A percentile compares a stretch with the other conserved stretches of the same genome.
Evolutionary conservation across 1,140 invertebrate species (phyloP).

Genomic region (Achroia grisella): DNA sequence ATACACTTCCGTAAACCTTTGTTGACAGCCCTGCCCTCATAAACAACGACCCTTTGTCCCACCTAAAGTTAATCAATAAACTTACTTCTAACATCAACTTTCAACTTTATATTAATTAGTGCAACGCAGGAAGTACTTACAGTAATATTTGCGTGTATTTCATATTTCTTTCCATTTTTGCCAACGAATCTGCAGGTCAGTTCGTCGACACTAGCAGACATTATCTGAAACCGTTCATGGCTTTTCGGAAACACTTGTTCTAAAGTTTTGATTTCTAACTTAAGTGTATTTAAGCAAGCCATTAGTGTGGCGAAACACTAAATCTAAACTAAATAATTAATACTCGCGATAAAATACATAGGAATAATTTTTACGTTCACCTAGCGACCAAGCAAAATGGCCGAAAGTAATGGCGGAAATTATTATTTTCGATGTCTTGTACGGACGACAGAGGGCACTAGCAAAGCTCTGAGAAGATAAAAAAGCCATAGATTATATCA

Average conservation of each 20-base stretch:
- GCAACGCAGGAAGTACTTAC: conserved; percentile 77
- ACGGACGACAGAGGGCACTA: conserved; percentile 43
- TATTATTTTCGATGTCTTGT: conserved; percentile 22
- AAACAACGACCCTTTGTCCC: conserved; percentile 70
- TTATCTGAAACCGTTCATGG: conserved; percentile 97
- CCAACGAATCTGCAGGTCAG: conserved; percentile 97
- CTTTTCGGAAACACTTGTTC: conserved; percentile 95
- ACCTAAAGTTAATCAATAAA: conserved; percentile 63
- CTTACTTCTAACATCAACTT: conserved; percentile 14
- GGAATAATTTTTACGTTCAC: conserved; percentile 65
- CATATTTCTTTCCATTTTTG: conserved; percentile 94
- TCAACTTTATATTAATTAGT: neutral
- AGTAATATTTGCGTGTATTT: conserved; percentile 98
- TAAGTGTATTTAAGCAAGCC: conserved; percentile 98
- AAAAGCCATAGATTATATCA: too few species aligned
- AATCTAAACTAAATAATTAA: conserved; percentile 56
- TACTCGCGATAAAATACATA: conserved; percentile 63
- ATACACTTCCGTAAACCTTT: conserved; percentile 60
- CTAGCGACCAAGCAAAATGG: conserved; percentile 69
- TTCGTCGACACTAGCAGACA: conserved; percentile 98
- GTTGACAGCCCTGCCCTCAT: conserved; percentile 71
- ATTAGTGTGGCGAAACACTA: conserved; percentile 78
- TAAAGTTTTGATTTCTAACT: conserved; percentile 97
- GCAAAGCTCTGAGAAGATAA: too few species aligned
- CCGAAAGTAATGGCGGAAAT: conserved; percentile 55